Conservation (phyloP, 2,888 invertebrate genomes). For the Creontiades dilutus region DNA sequence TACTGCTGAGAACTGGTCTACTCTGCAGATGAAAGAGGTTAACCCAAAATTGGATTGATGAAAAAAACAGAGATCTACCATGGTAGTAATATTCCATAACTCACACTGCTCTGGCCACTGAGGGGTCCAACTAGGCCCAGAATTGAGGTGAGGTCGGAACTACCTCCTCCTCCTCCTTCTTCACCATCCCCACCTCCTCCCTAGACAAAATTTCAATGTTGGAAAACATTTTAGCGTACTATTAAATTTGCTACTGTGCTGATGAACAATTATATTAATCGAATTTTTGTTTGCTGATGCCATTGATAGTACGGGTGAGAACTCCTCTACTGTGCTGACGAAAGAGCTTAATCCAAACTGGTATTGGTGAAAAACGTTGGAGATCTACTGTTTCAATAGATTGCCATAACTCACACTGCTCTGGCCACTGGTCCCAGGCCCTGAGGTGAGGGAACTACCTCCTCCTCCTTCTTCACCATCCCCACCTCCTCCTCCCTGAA, state of each 20-base stretch:
- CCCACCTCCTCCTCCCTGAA: slow-evolving; percentile 72
- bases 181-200: slow-evolving; percentile 69
- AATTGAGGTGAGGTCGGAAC: slow-evolving; percentile 74
- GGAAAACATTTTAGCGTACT: neutral
- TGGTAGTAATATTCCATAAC: slow-evolving; percentile 48
- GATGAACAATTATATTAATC: too few species aligned
- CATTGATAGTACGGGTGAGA: neutral
- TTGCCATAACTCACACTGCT: slow-evolving; percentile 74
- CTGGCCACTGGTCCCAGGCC: slow-evolving; percentile 71
- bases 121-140: slow-evolving; percentile 72
- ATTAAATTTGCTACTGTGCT: neutral
- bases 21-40: too few species aligned
- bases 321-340: neutral
- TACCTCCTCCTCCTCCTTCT: slow-evolving; percentile 73
- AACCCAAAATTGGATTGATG: neutral
- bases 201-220: too few species aligned
- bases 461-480: slow-evolving; percentile 66
- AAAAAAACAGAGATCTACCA: too few species aligned
- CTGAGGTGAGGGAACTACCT: slow-evolving; percentile 72
- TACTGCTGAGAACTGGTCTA: neutral
- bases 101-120: slow-evolving; percentile 74
- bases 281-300: neutral
- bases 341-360: neutral
- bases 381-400: neutral
- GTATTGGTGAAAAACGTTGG: neutral